Conservation (phyloP, 1,140 invertebrate genomes). For the Plutomurus gul region DNA sequence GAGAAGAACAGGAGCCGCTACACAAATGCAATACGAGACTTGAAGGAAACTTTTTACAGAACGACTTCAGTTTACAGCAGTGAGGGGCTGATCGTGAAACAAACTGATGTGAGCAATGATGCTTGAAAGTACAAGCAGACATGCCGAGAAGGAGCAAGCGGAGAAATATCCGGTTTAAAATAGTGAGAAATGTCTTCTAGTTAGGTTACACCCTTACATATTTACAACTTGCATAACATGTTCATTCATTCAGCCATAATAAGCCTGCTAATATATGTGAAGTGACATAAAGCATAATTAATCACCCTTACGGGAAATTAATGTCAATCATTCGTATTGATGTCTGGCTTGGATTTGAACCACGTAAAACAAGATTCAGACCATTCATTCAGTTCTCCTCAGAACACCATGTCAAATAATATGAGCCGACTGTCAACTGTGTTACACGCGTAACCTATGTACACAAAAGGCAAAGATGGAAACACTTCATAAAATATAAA, state of each 20-base stretch:
- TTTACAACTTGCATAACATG: slow-evolving; percentile 23
- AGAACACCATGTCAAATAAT: slow-evolving; percentile 4
- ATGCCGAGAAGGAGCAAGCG: not conserved
- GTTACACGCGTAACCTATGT: no score
- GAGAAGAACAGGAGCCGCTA: no score
- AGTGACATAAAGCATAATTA: slow-evolving; percentile 10
- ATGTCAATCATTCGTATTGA: slow-evolving; percentile 11
- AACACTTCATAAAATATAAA: no score
- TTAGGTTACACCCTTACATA: slow-evolving; percentile 8
- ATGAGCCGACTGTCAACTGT: not conserved
- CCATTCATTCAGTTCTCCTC: not conserved
- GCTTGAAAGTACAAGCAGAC: slow-evolving; percentile 18
- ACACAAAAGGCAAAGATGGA: no score
- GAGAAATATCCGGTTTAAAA: slow-evolving; percentile 17
- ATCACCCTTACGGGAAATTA: slow-evolving; percentile 30
- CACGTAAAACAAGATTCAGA: not conserved
- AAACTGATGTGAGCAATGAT: slow-evolving; percentile 20
- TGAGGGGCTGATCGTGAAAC: not conserved
- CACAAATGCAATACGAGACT: not conserved
- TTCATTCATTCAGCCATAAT: slow-evolving; percentile 11
- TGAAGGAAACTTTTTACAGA: no score
- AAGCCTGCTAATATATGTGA: not conserved
- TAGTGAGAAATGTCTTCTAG: slow-evolving; percentile 7
- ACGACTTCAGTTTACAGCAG: no score
- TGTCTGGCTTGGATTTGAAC: not conserved